A percentile compares a stretch with the other conserved stretches of the same genome.
phyloP scores from a whole-genome alignment of 2,888 invertebrate genomes.

The Apamea sordens region DNA sequence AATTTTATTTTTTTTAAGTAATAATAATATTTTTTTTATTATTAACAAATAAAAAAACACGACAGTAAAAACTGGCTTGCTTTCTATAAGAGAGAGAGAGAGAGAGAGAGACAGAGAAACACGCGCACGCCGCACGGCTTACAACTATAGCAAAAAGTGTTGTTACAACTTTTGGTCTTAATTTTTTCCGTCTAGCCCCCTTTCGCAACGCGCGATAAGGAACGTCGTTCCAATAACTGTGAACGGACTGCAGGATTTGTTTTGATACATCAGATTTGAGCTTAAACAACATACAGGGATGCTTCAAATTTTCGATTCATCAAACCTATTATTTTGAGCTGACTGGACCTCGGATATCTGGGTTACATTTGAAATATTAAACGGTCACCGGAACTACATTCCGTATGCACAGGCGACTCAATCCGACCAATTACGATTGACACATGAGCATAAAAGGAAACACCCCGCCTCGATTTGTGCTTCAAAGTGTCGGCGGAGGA shows the following conservation, averaged over 20 bases:
- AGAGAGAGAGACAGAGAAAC: too few relatives aligned
- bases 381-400: constrained; percentile 71
- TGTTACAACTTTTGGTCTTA: too few relatives aligned
- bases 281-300: not conserved
- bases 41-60: too few relatives aligned
- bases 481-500: constrained; percentile 62
- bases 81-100: too few relatives aligned
- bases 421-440: constrained; percentile 71
- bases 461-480: constrained; percentile 53
- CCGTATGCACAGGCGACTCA: constrained; percentile 64
- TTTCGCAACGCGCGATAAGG: too few relatives aligned
- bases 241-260: not conserved
- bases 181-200: too few relatives aligned
- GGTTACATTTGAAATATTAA: constrained; percentile 75
- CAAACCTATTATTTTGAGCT: constrained; percentile 42
- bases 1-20: too few relatives aligned
- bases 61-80: too few relatives aligned
- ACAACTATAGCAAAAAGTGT: too few relatives aligned
- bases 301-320: constrained; percentile 32
- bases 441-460: constrained; percentile 66
- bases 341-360: constrained; percentile 56
- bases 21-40: too few relatives aligned
- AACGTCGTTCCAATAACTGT: too few relatives aligned
- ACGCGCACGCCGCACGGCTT: too few relatives aligned
- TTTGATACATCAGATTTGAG: not conserved